phyloP scores from a whole-genome alignment of 2,113 vertebrate species.

The Siphamia tubifer region DNA sequence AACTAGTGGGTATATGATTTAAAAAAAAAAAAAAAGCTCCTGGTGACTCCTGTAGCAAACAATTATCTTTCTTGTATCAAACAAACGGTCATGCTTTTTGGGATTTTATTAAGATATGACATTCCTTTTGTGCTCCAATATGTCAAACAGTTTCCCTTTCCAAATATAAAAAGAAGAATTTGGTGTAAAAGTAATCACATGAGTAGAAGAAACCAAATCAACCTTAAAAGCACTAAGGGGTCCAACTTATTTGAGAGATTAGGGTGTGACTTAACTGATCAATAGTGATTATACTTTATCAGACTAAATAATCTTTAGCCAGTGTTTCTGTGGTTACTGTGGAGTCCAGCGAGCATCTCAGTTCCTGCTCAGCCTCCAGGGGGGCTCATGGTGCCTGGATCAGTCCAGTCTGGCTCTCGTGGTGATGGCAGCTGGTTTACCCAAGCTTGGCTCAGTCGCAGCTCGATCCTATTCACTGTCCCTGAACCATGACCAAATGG shows the following conservation, averaged over 20 bases:
- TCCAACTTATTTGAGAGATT: background rate
- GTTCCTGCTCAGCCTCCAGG: constrained; percentile 16
- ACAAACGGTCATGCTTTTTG: background rate
- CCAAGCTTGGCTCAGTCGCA: constrained; percentile 49
- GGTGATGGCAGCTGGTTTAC: constrained; percentile 60
- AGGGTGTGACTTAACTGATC: background rate
- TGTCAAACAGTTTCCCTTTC: background rate
- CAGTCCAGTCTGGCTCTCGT: constrained; percentile 44
- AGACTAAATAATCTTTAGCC: constrained; percentile 13
- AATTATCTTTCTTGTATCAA: background rate
- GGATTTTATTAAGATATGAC: background rate
- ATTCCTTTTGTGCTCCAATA: background rate
- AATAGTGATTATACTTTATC: background rate
- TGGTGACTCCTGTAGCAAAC: background rate
- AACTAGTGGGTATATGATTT: no score
- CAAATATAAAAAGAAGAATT: background rate
- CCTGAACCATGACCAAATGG: constrained; percentile 73
- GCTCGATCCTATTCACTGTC: constrained; percentile 52
- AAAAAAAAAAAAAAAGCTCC: no score
- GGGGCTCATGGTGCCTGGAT: constrained; percentile 25
- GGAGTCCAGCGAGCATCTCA: constrained; percentile 1
- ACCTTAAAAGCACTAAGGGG: background rate
- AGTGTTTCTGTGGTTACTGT: constrained; percentile 1
- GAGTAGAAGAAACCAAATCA: background rate
- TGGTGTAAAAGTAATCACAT: background rate